Evolutionary conservation across 2,888 invertebrate species (phyloP).

Genomic region (Diarsia mendica): DNA sequence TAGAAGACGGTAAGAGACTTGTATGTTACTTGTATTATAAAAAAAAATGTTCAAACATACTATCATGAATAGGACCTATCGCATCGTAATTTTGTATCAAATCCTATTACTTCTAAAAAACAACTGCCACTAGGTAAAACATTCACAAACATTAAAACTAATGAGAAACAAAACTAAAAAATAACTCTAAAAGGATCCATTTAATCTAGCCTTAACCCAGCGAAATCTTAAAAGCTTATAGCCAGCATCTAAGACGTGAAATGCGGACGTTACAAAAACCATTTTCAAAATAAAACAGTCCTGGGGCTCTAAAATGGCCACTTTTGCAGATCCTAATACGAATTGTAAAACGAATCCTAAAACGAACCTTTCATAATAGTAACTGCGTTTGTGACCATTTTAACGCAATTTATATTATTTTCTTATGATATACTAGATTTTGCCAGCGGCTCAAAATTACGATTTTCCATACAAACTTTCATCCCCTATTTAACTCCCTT

Average conservation of each 20-base stretch:
- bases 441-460: too few relatives aligned
- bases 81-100: background rate
- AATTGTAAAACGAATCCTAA: too few relatives aligned
- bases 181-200: constrained; percentile 23
- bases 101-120: background rate
- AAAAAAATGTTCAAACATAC: too few relatives aligned
- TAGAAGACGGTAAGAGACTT: background rate
- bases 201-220: constrained; percentile 41
- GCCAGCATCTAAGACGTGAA: constrained; percentile 40
- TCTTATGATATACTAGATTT: too few relatives aligned
- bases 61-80: background rate
- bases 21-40: too few relatives aligned
- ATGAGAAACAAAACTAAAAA: constrained; percentile 1
- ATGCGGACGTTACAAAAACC: constrained; percentile 73
- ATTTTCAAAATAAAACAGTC: constrained; percentile 74
- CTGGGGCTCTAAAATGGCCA: too few relatives aligned
- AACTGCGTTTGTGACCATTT: too few relatives aligned
- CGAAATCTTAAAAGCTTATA: constrained; percentile 45
- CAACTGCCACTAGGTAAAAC: background rate
- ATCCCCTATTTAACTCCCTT: too few relatives aligned
- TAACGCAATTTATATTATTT: too few relatives aligned
- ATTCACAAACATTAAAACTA: background rate
- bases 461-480: too few relatives aligned
- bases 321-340: too few relatives aligned
- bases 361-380: too few relatives aligned